Evolutionary conservation across 2,113 vertebrate genomes (phyloP), one percentile per base, ranked within the genome.

Genomic region (Camelus dromedarius): DNA sequence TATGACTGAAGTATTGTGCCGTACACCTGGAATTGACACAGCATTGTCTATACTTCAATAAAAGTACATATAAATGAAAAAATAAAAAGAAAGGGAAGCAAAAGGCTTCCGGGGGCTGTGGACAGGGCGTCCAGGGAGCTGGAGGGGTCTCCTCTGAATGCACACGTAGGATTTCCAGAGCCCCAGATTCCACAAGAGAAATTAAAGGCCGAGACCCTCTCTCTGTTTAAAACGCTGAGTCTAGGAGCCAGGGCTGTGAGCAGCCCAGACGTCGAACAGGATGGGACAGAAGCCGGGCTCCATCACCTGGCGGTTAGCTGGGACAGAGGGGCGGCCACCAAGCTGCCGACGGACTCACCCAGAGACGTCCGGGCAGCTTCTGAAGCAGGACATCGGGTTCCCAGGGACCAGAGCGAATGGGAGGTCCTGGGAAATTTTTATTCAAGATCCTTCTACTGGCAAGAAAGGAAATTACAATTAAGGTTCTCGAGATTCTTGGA

Each of bases 61-160:
- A 42, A 42, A 42, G 38, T 42, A 42, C 38, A 42, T 42, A 42
- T 42, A 42, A 42, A 42, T 42, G 5, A 42, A 42, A 42, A 42
- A 42, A 42, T 42, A 42, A 42, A 42, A 42, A 60, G 72, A 56
- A 62, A 84, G 16, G 7, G 7, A 75, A 50, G 64, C 4, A n/a
- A 38, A 42, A 46, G 56, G 20, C 35, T 0, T 2, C 26, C 60
- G 4, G 14, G 35, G 24, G 35, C 56, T 20, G 9, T 19, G 75
- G 32, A 26, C 0, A 0, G 72, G 70, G 30, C 0, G 0, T 15
- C 24, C 1, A 0, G 48, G 22, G 22, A 12, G 58, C 0, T 0
- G 15, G 1, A 1, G 20, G 52, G 9, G 48, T 72, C n/a, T 46
- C 42, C 67, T 60, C 15, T 0, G 13, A 81, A 16, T 2, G 14